Percentiles rank a stretch among this genome's conserved stretches.
These are phyloP conservation scores for Serripes groenlandicus DNA, from an alignment of 2,888 invertebrate species.

Conservation along the genomic window DNA sequence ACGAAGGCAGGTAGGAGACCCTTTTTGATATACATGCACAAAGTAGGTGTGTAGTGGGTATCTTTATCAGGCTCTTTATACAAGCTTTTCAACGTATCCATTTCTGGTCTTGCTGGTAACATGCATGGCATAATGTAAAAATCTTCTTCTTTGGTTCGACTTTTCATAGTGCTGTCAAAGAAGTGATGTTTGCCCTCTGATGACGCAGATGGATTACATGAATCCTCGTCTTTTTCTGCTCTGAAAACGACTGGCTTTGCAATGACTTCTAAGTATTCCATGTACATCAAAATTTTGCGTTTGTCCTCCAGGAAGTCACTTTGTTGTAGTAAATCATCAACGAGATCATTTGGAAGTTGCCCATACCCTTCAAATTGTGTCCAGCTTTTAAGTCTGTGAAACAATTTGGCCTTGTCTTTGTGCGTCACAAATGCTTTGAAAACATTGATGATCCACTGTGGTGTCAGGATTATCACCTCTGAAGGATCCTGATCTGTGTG, in stretches of 20 bases:
- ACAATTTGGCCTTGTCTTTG: conserved; percentile 35
- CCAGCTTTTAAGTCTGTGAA: not conserved
- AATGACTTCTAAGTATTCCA: conserved; percentile 57
- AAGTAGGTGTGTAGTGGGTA: not conserved
- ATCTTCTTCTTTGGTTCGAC: no score
- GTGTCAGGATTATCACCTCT: conserved; percentile 41
- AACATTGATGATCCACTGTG: conserved; percentile 59
- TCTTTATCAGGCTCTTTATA: not conserved
- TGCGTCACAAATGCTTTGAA: conserved; percentile 54
- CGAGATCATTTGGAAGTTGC: not conserved
- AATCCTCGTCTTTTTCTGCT: not conserved
- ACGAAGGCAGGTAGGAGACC: not conserved
- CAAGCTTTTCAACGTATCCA: not conserved
- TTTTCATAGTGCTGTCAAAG: no score
- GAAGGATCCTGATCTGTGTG: conserved; percentile 26
- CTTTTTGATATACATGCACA: conserved; percentile 4
- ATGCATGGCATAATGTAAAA: conserved; percentile 11
- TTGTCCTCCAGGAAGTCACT: not conserved
- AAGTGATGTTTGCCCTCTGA: no score
- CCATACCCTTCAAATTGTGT: not conserved
- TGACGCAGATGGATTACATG: not conserved
- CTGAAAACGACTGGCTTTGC: conserved; percentile 29
- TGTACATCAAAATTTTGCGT: conserved; percentile 37
- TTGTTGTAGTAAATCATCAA: not conserved
- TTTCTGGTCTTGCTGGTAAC: not conserved